phyloP scores from a whole-genome alignment of 2,113 vertebrate species.

The Phaethornis superciliosus region DNA sequence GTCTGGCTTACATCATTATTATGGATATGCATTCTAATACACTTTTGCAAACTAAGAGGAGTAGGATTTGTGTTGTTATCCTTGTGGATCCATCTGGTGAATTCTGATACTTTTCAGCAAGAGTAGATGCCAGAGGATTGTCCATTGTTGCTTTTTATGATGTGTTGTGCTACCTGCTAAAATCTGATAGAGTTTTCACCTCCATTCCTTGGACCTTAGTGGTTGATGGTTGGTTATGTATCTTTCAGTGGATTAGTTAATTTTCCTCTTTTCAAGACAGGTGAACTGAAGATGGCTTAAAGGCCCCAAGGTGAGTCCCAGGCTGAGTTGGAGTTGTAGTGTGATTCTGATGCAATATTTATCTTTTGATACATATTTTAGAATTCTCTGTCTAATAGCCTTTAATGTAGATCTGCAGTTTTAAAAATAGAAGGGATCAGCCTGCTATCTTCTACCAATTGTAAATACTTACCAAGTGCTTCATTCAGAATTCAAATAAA shows the following conservation, averaged over 20 bases:
- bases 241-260: background rate
- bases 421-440: conserved; percentile 40
- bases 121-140: background rate
- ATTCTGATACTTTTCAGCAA: background rate
- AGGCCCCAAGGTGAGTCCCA: background rate
- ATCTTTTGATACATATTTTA: background rate
- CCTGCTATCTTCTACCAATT: conserved; percentile 10
- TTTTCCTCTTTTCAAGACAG: background rate
- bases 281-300: background rate
- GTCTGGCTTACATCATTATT: background rate
- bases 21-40: accelerated
- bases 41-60: background rate
- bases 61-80: background rate
- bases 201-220: background rate
- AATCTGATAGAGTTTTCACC: background rate
- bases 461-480: conserved; percentile 45
- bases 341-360: background rate
- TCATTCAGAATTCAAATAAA: conserved; percentile 49
- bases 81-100: background rate
- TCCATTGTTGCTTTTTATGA: background rate
- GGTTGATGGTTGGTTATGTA: background rate
- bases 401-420: background rate
- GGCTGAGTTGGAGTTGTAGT: background rate
- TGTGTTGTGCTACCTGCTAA: background rate
- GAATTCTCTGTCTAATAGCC: conserved; percentile 13